These are phyloP conservation scores for Sicus ferrugineus DNA, from an alignment of 2,888 invertebrate genomes.

Conservation along the genomic window DNA sequence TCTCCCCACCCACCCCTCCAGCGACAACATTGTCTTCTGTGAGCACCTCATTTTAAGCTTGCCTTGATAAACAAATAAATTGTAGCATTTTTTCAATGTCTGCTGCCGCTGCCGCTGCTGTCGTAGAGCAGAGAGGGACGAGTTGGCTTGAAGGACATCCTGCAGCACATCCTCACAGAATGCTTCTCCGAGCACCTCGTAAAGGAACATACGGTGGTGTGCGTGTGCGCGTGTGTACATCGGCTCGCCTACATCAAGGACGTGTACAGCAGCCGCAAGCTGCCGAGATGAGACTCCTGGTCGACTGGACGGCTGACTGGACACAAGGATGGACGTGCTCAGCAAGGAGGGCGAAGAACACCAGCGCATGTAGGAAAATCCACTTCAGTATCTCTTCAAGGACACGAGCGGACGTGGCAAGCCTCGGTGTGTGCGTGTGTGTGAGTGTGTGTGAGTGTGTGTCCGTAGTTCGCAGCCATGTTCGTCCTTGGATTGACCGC, in stretches of 20 bases:
- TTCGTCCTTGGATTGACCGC: slow-evolving; percentile 38
- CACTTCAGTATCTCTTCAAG: slow-evolving; percentile 33
- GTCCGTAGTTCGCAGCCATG: not conserved
- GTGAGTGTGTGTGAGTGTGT: not conserved
- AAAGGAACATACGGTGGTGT: not conserved
- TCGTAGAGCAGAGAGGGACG: not conserved
- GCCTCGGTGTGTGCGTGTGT: not conserved
- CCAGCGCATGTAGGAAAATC: slow-evolving; percentile 25
- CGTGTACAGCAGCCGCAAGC: slow-evolving; percentile 13
- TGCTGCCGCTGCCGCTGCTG: not conserved
- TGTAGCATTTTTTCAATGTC: slow-evolving; percentile 16
- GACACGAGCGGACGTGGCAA: too few relatives aligned
- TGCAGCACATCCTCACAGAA: not conserved
- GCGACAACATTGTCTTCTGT: slow-evolving; percentile 10
- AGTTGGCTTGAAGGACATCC: slow-evolving; percentile 12
- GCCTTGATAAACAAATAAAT: slow-evolving; percentile 18
- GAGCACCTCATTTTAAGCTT: not conserved
- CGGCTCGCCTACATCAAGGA: slow-evolving; percentile 8
- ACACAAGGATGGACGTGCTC: not conserved
- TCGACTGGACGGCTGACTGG: not conserved
- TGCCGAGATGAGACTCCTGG: slow-evolving; percentile 19
- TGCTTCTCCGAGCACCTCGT: too few relatives aligned
- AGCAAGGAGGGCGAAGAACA: not conserved
- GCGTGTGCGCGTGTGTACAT: slow-evolving; percentile 12
- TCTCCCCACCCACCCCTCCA: too few relatives aligned